Evolutionary conservation across 2,888 invertebrate species (phyloP).

Genomic region (Mythimna vitellina): DNA sequence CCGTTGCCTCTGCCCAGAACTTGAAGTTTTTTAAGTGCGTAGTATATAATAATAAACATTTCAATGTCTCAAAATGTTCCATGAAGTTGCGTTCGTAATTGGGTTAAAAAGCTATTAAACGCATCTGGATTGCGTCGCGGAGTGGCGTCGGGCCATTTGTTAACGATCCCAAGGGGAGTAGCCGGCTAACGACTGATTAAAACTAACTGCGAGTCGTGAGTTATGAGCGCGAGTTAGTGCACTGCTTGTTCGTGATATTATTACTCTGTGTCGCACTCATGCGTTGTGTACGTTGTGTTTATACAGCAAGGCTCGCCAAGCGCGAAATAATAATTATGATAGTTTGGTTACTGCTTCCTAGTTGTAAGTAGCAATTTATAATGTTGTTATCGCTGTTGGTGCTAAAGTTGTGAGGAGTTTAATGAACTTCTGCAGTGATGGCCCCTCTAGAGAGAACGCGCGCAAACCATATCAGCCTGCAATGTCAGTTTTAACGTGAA

Average conservation of each 20-base stretch:
- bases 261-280: slow-evolving; percentile 21
- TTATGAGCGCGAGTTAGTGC: slow-evolving; percentile 65
- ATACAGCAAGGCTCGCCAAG: not conserved
- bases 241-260: slow-evolving; percentile 45
- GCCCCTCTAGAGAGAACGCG: not conserved
- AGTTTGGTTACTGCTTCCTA: slow-evolving; percentile 19
- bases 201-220: slow-evolving; percentile 72
- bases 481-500: not conserved
- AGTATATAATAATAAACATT: slow-evolving; percentile 65
- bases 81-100: slow-evolving; percentile 70
- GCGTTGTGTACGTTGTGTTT: slow-evolving; percentile 24
- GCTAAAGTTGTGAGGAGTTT: slow-evolving; percentile 20
- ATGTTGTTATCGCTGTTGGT: slow-evolving; percentile 22
- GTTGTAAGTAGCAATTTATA: slow-evolving; percentile 26
- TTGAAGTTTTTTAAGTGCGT: slow-evolving; percentile 46
- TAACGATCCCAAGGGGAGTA: slow-evolving; percentile 71
- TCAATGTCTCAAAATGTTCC: slow-evolving; percentile 65
- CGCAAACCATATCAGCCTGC: not conserved
- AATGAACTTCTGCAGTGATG: slow-evolving; percentile 27
- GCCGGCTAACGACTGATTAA: slow-evolving; percentile 74
- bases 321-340: slow-evolving; percentile 34
- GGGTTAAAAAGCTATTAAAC: slow-evolving; percentile 80
- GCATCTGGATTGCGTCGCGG: slow-evolving; percentile 76
- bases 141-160: slow-evolving; percentile 66
- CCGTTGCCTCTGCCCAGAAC: slow-evolving; percentile 15